Evolutionary conservation across 2,113 vertebrate genomes (phyloP).

Genomic region (Trematomus loennbergii): DNA sequence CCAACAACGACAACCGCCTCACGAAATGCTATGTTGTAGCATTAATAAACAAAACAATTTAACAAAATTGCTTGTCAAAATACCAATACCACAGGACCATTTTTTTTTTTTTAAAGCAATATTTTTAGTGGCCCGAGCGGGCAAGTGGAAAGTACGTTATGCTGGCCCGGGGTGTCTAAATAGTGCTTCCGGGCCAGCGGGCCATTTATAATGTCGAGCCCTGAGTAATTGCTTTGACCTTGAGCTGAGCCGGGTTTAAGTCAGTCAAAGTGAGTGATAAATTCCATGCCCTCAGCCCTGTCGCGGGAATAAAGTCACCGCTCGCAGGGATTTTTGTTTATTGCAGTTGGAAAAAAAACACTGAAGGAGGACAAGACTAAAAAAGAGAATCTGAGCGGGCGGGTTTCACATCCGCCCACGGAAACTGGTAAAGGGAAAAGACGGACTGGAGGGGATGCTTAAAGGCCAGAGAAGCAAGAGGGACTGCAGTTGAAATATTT

Average conservation of each 20-base stretch:
- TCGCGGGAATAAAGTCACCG: conserved; percentile 52
- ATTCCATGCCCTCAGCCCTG: conserved; percentile 57
- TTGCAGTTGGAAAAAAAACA: conserved; percentile 43
- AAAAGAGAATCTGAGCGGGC: conserved; percentile 5
- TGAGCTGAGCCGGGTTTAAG: conserved; percentile 62
- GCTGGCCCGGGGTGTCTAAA: too few relatives aligned
- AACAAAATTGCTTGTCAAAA: too few relatives aligned
- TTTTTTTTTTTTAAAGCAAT: too few relatives aligned
- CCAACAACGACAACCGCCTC: too few relatives aligned
- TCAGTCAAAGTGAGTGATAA: conserved; percentile 69
- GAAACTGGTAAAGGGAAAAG: conserved; percentile 40
- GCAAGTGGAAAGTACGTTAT: too few relatives aligned
- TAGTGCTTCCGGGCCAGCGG: too few relatives aligned
- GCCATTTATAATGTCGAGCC: too few relatives aligned
- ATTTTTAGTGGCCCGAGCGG: too few relatives aligned
- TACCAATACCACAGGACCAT: too few relatives aligned
- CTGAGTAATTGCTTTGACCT: conserved; percentile 80
- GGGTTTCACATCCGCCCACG: conserved; percentile 18
- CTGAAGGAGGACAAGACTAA: neutral
- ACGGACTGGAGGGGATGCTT: conserved; percentile 19
- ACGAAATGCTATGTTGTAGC: too few relatives aligned
- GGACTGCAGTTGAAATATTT: conserved; percentile 19
- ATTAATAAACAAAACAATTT: too few relatives aligned
- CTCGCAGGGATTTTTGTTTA: conserved; percentile 64
- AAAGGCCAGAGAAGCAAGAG: conserved; percentile 42